Evolutionary conservation across 2,888 invertebrate genomes (phyloP).

Genomic region (Biston betularia): DNA sequence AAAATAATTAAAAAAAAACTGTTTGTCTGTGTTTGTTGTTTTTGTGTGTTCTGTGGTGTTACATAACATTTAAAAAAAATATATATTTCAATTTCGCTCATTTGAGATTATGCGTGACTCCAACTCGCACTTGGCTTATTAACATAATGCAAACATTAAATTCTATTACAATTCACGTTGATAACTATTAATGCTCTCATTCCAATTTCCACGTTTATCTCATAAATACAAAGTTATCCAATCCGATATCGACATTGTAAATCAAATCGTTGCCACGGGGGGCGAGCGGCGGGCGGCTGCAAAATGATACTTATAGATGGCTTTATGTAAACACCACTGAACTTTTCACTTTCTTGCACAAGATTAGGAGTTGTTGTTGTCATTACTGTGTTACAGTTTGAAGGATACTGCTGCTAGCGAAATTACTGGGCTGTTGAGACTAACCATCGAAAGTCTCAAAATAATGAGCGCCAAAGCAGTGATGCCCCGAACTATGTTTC

Average conservation of each 20-base stretch:
- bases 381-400: no score
- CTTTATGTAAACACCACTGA: conserved; percentile 24
- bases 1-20: no score
- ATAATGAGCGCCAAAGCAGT: no score
- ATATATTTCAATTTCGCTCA: no score
- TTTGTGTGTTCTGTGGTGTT: no score
- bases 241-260: conserved; percentile 19
- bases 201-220: conserved; percentile 19
- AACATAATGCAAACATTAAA: background rate
- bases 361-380: conserved; percentile 29
- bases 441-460: no score
- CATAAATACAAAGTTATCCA: conserved; percentile 23
- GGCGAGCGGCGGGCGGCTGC: conserved; percentile 17
- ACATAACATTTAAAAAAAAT: no score
- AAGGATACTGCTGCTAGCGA: no score
- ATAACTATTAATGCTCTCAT: conserved; percentile 17
- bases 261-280: conserved; percentile 20
- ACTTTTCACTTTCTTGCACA: conserved; percentile 32
- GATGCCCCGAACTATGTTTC: no score
- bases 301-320: conserved; percentile 7
- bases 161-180: background rate
- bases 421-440: no score
- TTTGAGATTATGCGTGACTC: no score
- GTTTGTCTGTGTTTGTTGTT: no score
- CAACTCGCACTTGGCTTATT: background rate